Evolutionary conservation across 2,797 vertebrate species (phyloP), one percentile per base, ranked within the genome.

Genomic region (Meda fulgida): DNA sequence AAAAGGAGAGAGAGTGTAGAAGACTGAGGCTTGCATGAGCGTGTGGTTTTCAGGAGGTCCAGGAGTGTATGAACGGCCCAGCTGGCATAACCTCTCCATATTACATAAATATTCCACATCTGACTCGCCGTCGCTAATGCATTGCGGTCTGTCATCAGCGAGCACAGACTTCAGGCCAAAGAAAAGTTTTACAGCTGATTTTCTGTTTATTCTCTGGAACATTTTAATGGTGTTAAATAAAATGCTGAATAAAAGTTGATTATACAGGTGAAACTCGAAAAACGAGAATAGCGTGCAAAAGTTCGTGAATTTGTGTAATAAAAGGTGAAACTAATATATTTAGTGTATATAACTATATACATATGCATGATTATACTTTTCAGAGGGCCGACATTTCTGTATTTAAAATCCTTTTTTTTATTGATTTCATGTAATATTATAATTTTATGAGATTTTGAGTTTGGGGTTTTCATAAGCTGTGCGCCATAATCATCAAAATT

Each of bases 51-150:
- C 63, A 36, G 60, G 46, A 84, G 67, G 69, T 78, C 18, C 26
- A 63, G 55, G 11, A 11, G 23, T 5, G 53, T 55, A 66, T 31
- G 48, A 18, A 21, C 21, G 65, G 84, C 76, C 70, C 82, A 85
- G 46, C 77, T 89, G 83, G 80, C 85, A 88, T 83, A 80, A 89
- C 80, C 75, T 78, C 66, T 85, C 80, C 63, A 21, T 83, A 80
- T 88, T 89, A 72, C 84, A 87, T 87, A 86, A 87, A 86, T 86
- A 86, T 87, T 84, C 81, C 86, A 87, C 78, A 84, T 86, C 75
- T 87, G 76, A 76, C 75, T 43, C 53, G 78, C 81, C 88, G 73
- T 84, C 34, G 51, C 84, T 87, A 86, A 82, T 86, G 70, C 82
- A 83, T 31, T 84, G 84, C 29, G 88, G 88, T 79, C 88, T 87